Base-by-base conservation (phyloP, 2,797 vertebrate species). In the Lagodon rhomboides region DNA sequence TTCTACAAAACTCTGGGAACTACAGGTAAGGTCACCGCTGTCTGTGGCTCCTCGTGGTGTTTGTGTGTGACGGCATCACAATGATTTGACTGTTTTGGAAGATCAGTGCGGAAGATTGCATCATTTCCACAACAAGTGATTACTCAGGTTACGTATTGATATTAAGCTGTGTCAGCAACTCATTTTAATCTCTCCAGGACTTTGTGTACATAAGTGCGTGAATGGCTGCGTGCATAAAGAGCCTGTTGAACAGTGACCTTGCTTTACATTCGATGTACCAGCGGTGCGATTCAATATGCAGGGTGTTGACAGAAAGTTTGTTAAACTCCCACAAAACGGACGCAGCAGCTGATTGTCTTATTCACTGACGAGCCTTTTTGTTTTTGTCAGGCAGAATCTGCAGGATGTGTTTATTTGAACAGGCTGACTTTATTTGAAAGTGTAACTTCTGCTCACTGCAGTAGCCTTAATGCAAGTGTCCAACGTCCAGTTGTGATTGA, bases 1-100 rank as follows among this genome's bases (percentile, higher is more conserved):
- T 99, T 99, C 96, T 99, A 99, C 94, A 99, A 99, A 94, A 98
- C 98, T 38, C 96, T 99, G 46, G 98, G 98, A 90, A 97, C 95
- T 81, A 92, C 96, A 68, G 98, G 98, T 99, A 94, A 97, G 96
- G 83, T 84, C 79, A 75, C 47, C 25, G 41, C 60, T 12, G 43
- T 68, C 51, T 59, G 20, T 50, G 18, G 1, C 44, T 51, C 22
- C 23, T n/a, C 7, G 12, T 61, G 7, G 3, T 79, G 25, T 80
- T 68, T 70, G 74, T 73, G 20, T 81, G 47, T 44, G 63, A 50
- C 49, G 53, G 15, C 25, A 64, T 75, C 64, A 87, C 62, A 59
- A 58, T 71, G 75, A 72, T 82, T 83, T 73, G 46, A 62, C 79
- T 83, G 85, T 90, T 90, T 80, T 73, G 73, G 71, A 75, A 85